Conservation (phyloP, 2,113 vertebrate species). For the Pseudois nayaur region DNA sequence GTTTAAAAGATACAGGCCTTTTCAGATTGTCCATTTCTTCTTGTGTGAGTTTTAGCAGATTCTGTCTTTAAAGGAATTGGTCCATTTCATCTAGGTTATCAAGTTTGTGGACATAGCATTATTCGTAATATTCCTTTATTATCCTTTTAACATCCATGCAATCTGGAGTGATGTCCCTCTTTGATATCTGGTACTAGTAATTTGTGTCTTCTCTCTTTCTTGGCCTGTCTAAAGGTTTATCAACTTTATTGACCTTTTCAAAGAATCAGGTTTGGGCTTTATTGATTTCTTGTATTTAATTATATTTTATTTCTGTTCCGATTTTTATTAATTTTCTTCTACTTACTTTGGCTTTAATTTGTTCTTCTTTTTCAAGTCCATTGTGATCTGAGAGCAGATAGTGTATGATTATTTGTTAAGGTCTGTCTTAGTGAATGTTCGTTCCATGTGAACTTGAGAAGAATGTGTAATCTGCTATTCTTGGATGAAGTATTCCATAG, state of each 20-base stretch:
- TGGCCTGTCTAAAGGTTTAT: not conserved
- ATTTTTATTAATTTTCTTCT: constrained; percentile 14
- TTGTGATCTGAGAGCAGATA: not conserved
- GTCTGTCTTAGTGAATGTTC: not conserved
- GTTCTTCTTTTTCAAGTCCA: not conserved
- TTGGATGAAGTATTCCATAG: not conserved
- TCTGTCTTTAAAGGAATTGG: not conserved
- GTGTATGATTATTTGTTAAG: not conserved
- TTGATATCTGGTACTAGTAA: not conserved
- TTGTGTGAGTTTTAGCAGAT: not conserved
- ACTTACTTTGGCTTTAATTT: constrained; percentile 12
- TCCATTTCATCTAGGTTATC: not conserved
- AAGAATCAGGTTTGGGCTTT: not conserved
- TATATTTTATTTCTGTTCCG: not conserved
- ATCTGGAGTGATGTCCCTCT: not conserved
- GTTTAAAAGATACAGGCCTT: not conserved
- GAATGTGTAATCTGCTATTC: not conserved
- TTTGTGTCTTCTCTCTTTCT: not conserved
- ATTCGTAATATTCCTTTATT: not conserved
- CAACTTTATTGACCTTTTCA: not conserved
- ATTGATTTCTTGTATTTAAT: not conserved
- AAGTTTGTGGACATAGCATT: not conserved
- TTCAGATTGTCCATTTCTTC: not conserved
- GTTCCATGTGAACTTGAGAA: not conserved
- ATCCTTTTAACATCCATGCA: not conserved